Evolutionary conservation across 2,113 vertebrate species (phyloP).

Genomic region (Holacanthus passer): DNA sequence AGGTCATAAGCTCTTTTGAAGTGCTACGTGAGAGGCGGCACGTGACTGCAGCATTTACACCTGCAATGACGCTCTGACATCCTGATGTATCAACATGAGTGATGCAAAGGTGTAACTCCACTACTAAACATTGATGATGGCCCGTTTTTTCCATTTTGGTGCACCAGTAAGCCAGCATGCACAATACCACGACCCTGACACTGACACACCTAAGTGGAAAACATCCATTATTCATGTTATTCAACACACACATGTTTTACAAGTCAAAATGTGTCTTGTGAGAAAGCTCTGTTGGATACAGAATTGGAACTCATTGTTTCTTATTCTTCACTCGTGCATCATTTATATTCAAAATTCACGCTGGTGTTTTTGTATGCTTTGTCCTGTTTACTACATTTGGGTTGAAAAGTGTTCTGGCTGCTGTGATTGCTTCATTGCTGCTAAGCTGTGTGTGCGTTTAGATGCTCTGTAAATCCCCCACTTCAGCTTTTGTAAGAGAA

Average conservation of each 20-base stretch:
- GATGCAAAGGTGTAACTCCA: neutral
- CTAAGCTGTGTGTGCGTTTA: conserved; percentile 9
- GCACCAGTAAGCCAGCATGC: neutral
- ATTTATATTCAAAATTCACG: neutral
- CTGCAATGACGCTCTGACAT: conserved; percentile 17
- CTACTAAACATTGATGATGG: conserved; percentile 2
- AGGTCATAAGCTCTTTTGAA: neutral
- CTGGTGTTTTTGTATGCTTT: neutral
- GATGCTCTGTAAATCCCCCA: conserved; percentile 20
- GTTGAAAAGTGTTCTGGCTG: neutral
- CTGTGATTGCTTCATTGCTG: conserved; percentile 4
- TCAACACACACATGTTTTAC: neutral
- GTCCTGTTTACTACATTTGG: conserved; percentile 10
- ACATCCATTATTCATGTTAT: neutral
- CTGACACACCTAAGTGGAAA: neutral
- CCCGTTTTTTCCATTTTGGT: neutral
- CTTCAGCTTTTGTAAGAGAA: conserved; percentile 3
- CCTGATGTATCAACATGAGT: neutral
- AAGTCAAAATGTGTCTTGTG: neutral
- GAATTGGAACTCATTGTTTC: neutral
- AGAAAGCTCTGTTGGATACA: neutral
- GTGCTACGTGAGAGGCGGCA: neutral
- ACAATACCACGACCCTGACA: neutral
- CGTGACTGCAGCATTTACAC: neutral
- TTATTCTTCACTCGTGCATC: neutral